phyloP scores from a whole-genome alignment of 2,888 invertebrate genomes.

The Nasonovia ribisnigri region DNA sequence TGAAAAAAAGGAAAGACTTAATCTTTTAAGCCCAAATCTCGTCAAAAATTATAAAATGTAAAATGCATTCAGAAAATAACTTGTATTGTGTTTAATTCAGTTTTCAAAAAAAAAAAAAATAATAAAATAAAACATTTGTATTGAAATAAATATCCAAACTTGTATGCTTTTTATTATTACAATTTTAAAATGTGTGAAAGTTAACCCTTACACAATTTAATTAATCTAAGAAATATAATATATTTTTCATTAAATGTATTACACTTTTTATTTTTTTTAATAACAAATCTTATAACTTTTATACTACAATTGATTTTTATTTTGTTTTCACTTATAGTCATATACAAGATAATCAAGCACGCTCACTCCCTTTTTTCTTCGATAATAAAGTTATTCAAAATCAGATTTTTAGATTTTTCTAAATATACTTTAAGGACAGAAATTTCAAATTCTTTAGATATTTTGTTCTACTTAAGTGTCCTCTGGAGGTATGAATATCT shows the following conservation, averaged over 20 bases:
- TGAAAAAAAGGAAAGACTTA: conserved; percentile 28
- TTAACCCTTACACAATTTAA: background rate
- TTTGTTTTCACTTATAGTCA: background rate
- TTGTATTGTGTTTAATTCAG: background rate
- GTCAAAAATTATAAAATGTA: conserved; percentile 17
- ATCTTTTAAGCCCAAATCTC: conserved; percentile 39
- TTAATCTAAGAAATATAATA: background rate
- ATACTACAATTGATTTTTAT: background rate
- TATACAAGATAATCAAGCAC: background rate
- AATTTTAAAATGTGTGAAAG: background rate
- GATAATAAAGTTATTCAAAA: too few species aligned
- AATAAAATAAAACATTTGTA: background rate
- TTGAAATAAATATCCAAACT: background rate
- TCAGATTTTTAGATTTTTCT: too few species aligned
- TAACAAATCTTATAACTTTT: background rate
- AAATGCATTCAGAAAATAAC: conserved; percentile 10
- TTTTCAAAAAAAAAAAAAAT: background rate
- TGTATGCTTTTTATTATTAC: background rate
- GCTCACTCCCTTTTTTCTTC: too few species aligned
- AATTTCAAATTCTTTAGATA: too few species aligned
- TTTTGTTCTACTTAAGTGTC: too few species aligned
- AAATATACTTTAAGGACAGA: too few species aligned
- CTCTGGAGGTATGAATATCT: too few species aligned
- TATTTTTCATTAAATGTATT: background rate
- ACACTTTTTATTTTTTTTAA: background rate